Base-by-base conservation (phyloP, 2,888 invertebrate species). In the Gymnoscelis rufifasciata region DNA sequence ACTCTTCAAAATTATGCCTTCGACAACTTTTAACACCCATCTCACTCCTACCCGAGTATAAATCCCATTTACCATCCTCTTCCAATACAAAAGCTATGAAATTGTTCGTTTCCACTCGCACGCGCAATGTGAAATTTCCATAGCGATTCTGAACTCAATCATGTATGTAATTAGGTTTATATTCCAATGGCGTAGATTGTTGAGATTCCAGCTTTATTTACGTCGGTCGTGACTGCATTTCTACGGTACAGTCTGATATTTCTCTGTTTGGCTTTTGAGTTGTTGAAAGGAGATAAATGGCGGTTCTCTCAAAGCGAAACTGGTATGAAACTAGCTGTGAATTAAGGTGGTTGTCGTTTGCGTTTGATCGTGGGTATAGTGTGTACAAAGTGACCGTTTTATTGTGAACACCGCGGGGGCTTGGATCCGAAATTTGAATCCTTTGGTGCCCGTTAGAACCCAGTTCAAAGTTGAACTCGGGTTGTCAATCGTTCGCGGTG, bases 181-280 rank as follows among this genome's bases (percentile, higher is more conserved):
- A 63, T 60, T 74, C 14, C 40, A 52, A 11, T 50, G 61, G 57
- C 14, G 31, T 42, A 38, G 51, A 61, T 62, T 38, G 50, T 61
- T 49, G 59, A 76, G 74, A 80, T 77, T 73, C 68, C 53, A 66
- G 56, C 67, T 72, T 79, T 79, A 84, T 86, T 86, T 83, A 86
- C 82, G 78, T 78, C 71, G 67, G 63, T 86, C 87, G 87, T 87
- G 87, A 87, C 83, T 79, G 64, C 72, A 72, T 64, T 68, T 60
- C 62, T 59, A 57, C 64, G 55, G 60, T 59, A 64, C 59, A 51
- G 60, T 66, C 71, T 73, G 74, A 77, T 79, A 78, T 78, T 72
- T 73, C 76, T 77, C 71, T 67, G 68, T 70, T 74, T 67, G 62
- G 69, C 71, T 70, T 61, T 73, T 70, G 52, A 71, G 62, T 67